Evolutionary conservation across 2,797 vertebrate species (phyloP), one percentile per base, ranked within the genome.

Genomic region (Trichosurus vulpecula): DNA sequence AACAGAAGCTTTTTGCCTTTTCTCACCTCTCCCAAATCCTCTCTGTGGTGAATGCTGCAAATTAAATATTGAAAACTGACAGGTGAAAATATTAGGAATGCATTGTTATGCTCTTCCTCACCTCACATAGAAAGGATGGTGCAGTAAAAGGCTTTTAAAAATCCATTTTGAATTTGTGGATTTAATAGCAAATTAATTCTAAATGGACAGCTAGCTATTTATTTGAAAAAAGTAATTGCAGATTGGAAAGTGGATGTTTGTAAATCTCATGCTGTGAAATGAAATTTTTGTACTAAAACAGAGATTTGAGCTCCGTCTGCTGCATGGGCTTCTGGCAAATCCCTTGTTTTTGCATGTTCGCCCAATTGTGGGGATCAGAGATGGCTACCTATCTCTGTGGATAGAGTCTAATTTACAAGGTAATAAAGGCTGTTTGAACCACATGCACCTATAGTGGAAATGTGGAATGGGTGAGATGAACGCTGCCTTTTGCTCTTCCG

Each of bases 201-300:
- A 31, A 74, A 53, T 91, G 94, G 97, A 61, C 95, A 97, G 53
- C 56, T 57, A 57, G 98, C 99, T 99, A 98, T 98, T 99, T 98
- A 98, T 98, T 98, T 97, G 95, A 97, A 98, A 87, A 98, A 97
- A 98, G 96, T 93, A 97, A 31, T 98, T 98, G 98, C 98, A 98
- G 98, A 9, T 98, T 98, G 98, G 97, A 98, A 98, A 95, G 96
- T 95, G 61, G 97, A 95, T 74, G 22, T 47, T 47, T 95, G 96
- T 96, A 96, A 95, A 55, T 91, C 47, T 94, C 2, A 89, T 54
- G 93, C 96, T 89, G 90, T 94, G 97, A 92, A 95, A 93, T 97
- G 92, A 96, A 87, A 87, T 91, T 95, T 90, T 3, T 94, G 90
- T 96, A 91, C 19, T 66, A 94, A 61, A 95, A 51, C n/a, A 57